phyloP scores from a whole-genome alignment of 2,888 invertebrate species.

The Clepsis dumicolana region DNA sequence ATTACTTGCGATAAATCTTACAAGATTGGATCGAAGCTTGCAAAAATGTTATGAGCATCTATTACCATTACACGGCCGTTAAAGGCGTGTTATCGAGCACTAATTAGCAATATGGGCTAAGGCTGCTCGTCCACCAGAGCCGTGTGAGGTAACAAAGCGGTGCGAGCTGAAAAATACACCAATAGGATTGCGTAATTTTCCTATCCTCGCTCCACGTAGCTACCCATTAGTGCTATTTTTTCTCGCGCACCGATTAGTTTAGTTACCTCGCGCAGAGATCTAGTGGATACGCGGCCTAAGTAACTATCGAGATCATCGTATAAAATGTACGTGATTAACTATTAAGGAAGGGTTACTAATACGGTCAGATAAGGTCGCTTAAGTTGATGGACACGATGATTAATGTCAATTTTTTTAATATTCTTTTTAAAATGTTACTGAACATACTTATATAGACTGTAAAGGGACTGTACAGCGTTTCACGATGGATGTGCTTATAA shows the following conservation, averaged over 20 bases:
- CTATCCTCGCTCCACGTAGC: too few relatives aligned
- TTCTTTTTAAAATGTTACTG: not conserved
- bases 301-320: constrained; percentile 7
- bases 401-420: not conserved
- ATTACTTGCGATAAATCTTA: constrained; percentile 46
- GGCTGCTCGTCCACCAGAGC: too few relatives aligned
- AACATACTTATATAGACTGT: too few relatives aligned
- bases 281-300: too few relatives aligned
- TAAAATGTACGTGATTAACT: not conserved
- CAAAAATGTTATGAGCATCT: constrained; percentile 43
- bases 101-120: constrained; percentile 53
- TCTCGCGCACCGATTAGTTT: too few relatives aligned
- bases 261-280: too few relatives aligned
- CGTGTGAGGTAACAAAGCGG: too few relatives aligned
- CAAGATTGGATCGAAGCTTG: constrained; percentile 38
- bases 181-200: too few relatives aligned
- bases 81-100: constrained; percentile 54
- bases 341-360: constrained; percentile 30
- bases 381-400: constrained; percentile 23
- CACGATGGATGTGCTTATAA: not conserved
- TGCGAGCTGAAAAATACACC: too few relatives aligned
- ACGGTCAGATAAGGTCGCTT: constrained; percentile 23
- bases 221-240: too few relatives aligned
- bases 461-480: too few relatives aligned
- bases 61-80: constrained; percentile 57